Evolutionary conservation across 2,113 vertebrate genomes (phyloP).

Genomic region (Electrona antarctica): DNA sequence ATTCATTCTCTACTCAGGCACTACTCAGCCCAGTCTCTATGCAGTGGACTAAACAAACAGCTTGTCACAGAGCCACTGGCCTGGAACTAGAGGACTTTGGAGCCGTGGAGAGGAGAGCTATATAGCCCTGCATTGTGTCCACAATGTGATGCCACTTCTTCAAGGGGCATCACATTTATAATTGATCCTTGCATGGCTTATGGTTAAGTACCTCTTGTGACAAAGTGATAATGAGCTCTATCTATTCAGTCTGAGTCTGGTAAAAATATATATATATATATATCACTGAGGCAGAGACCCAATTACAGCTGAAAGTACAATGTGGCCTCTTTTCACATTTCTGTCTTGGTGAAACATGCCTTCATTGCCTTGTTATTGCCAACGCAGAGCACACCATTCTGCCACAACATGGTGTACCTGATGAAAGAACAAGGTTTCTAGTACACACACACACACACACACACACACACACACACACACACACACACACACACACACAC

Average conservation of each 20-base stretch:
- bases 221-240: slow-evolving; percentile 29
- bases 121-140: slow-evolving; percentile 1
- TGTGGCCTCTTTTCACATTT: slow-evolving; percentile 35
- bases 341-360: slow-evolving; percentile 12
- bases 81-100: slow-evolving; percentile 14
- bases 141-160: slow-evolving; percentile 7
- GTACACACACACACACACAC: slow-evolving; percentile 12
- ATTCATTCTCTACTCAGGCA: neutral
- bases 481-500: too few species aligned
- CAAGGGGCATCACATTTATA: slow-evolving; percentile 23
- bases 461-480: too few species aligned
- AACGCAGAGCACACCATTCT: neutral
- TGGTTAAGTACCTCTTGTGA: slow-evolving; percentile 35
- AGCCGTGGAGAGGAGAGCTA: neutral
- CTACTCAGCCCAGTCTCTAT: slow-evolving; percentile 20
- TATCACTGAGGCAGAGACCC: slow-evolving; percentile 24
- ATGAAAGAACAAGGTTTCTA: neutral
- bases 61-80: slow-evolving; percentile 10
- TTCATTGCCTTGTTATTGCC: neutral
- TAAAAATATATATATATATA: slow-evolving; percentile 1
- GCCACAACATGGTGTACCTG: slow-evolving; percentile 7
- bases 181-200: slow-evolving; percentile 21
- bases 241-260: slow-evolving; percentile 16
- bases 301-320: slow-evolving; percentile 15
- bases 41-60: slow-evolving; percentile 51